A percentile compares a stretch with the other conserved stretches of the same genome.
These are phyloP conservation scores for Calliphora vomitoria DNA, from an alignment of 2,888 invertebrate genomes.

Conservation along the genomic window DNA sequence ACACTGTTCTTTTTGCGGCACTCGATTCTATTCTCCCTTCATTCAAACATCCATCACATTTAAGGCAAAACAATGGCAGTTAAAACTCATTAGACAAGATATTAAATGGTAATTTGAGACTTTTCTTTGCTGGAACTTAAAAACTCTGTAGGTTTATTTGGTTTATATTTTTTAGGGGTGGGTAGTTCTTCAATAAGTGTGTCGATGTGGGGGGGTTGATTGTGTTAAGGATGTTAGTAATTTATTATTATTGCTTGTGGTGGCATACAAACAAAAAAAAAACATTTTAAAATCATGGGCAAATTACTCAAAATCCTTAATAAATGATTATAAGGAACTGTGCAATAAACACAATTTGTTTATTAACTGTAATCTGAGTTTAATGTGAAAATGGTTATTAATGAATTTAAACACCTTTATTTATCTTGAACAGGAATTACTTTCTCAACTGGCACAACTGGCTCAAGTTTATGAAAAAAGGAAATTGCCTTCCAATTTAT, in stretches of 20 bases:
- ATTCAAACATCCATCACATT: conserved; percentile 9
- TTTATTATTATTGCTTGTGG: conserved; percentile 45
- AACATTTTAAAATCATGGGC: conserved; percentile 9
- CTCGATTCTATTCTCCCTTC: neutral
- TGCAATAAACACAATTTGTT: neutral
- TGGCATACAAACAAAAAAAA: neutral
- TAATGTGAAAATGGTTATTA: neutral
- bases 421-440: neutral
- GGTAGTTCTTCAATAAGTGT: neutral
- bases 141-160: neutral
- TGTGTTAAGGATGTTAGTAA: conserved; percentile 41
- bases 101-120: conserved; percentile 74
- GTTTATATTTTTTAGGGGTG: neutral
- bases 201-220: neutral
- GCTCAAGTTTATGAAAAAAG: no score
- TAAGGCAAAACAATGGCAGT: conserved; percentile 35
- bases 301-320: neutral
- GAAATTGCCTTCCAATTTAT: no score
- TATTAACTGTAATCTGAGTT: neutral
- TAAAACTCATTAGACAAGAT: conserved; percentile 72
- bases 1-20: neutral
- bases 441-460: no score
- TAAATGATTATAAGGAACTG: no score
- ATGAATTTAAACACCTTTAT: neutral
- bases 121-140: conserved; percentile 12